Base-by-base conservation (phyloP, 2,113 vertebrate genomes). In the Lophochroa leadbeateri region DNA sequence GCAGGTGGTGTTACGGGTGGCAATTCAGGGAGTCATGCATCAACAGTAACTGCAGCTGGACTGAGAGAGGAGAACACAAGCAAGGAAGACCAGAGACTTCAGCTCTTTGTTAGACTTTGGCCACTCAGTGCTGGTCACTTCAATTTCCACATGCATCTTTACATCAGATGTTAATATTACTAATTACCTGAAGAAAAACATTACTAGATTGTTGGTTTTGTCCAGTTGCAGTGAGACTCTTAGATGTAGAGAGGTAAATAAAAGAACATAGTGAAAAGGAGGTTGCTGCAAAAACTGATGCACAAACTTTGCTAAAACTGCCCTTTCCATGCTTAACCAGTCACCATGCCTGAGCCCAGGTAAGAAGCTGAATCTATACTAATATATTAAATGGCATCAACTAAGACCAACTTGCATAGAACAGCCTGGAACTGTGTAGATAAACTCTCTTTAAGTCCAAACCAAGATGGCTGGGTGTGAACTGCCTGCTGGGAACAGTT, bases 1-100 rank as follows among this genome's bases (percentile, higher is more conserved):
- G 9, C 17, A 72, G 9, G 1, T 60, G 31, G 5, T 67, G 6
- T 61, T 29, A 82, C 0, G 3, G 11, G 13, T 8, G 68, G 5
- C 2, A 1, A 4, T 71, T 78, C 47, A 64, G 25, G 27, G 29
- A 76, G 17, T 79, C 11, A 25, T 5, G 4, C 4, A 57, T 46
- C 47, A 70, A n/a, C 10, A 0, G 0, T 29, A 88, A 67, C 6
- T 49, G 14, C 39, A 55, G 19, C 46, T 89, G 57, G 70, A 37
- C 39, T 43, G 37, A 46, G 28, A 55, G 6, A 3, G 3, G 6
- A 70, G 10, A 81, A 70, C 4, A 33, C 13, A 65, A 68, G 28
- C 18, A 25, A 47, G 6, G 28, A 82, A 74, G 11, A 50, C 1
- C 11, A 50, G 31, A 46, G 28, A 58, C 35, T 61, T 64, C 31